Percentiles rank a stretch among this genome's conserved stretches.
These are phyloP conservation scores for Heteromyza rotundicornis DNA, from an alignment of 2,888 invertebrate genomes.

Conservation along the genomic window DNA sequence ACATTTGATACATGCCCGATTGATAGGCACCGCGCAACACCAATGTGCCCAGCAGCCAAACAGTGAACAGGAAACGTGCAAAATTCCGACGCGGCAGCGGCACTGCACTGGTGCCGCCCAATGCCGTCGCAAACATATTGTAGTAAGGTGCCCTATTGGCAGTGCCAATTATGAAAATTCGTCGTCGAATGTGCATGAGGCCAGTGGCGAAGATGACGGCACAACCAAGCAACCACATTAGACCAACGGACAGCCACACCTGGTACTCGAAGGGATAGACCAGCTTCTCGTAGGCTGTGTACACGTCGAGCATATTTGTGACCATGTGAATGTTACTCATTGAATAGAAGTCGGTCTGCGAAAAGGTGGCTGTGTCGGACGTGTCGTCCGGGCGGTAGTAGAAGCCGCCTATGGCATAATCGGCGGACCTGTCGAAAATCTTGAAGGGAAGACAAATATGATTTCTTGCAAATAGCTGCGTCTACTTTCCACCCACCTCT, in stretches of 20 bases:
- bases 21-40: slow-evolving; percentile 53
- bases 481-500: slow-evolving; percentile 34
- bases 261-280: slow-evolving; percentile 44
- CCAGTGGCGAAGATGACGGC: slow-evolving; percentile 24
- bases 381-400: slow-evolving; percentile 35
- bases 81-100: slow-evolving; percentile 39
- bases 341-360: slow-evolving; percentile 44
- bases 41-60: slow-evolving; percentile 45
- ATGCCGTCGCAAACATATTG: slow-evolving; percentile 36
- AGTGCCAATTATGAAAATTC: slow-evolving; percentile 22
- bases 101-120: slow-evolving; percentile 33
- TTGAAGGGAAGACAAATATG: slow-evolving; percentile 25
- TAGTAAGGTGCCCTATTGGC: slow-evolving; percentile 34
- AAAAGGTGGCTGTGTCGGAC: slow-evolving; percentile 32
- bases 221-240: slow-evolving; percentile 33
- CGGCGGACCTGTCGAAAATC: slow-evolving; percentile 42
- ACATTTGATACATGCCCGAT: slow-evolving; percentile 47
- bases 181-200: background rate
- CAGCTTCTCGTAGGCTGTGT: slow-evolving; percentile 45
- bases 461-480: too few species aligned
- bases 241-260: slow-evolving; percentile 40
- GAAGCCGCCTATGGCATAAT: slow-evolving; percentile 48
- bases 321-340: slow-evolving; percentile 47
- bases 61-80: slow-evolving; percentile 41
- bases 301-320: slow-evolving; percentile 42